These are phyloP conservation scores for Cataglyphis cursor DNA, from an alignment of 2,888 invertebrate species.

Conservation along the genomic window DNA sequence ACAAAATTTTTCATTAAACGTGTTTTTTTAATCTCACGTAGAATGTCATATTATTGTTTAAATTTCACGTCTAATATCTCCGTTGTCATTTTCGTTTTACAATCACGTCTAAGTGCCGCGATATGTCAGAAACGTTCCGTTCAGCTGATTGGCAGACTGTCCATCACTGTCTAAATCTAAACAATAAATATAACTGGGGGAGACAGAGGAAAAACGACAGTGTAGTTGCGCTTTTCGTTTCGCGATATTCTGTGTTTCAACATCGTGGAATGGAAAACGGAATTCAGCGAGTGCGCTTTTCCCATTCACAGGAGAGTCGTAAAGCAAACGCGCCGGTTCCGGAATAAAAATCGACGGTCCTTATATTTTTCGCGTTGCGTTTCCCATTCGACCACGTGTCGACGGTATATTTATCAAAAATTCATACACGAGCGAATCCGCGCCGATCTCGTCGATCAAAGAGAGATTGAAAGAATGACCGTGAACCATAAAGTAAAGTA, in stretches of 20 bases:
- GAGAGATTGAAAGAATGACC: slow-evolving; percentile 35
- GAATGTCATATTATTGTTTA: neutral
- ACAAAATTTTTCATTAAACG: slow-evolving; percentile 2
- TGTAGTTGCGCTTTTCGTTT: slow-evolving; percentile 16
- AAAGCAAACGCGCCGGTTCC: slow-evolving; percentile 50
- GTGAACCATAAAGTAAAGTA: neutral
- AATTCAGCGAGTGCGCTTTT: slow-evolving; percentile 34
- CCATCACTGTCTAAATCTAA: slow-evolving; percentile 33
- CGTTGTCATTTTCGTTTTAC: slow-evolving; percentile 8
- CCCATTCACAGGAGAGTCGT: slow-evolving; percentile 55
- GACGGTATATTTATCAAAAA: slow-evolving; percentile 47
- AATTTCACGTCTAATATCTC: slow-evolving; percentile 24
- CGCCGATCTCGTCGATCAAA: slow-evolving; percentile 38
- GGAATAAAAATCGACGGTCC: slow-evolving; percentile 43
- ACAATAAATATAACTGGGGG: slow-evolving; percentile 41
- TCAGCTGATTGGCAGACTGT: slow-evolving; percentile 40
- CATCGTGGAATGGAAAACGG: slow-evolving; percentile 48
- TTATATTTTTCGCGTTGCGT: slow-evolving; percentile 48
- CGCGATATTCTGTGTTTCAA: slow-evolving; percentile 33
- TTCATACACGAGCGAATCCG: slow-evolving; percentile 36
- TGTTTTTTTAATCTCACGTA: slow-evolving; percentile 10
- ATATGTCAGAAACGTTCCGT: slow-evolving; percentile 34
- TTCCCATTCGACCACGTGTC: slow-evolving; percentile 44
- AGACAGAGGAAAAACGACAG: slow-evolving; percentile 15
- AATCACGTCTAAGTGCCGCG: slow-evolving; percentile 35